Base-by-base conservation (phyloP, 1,140 invertebrate species). In the Drosophila bifasciata region DNA sequence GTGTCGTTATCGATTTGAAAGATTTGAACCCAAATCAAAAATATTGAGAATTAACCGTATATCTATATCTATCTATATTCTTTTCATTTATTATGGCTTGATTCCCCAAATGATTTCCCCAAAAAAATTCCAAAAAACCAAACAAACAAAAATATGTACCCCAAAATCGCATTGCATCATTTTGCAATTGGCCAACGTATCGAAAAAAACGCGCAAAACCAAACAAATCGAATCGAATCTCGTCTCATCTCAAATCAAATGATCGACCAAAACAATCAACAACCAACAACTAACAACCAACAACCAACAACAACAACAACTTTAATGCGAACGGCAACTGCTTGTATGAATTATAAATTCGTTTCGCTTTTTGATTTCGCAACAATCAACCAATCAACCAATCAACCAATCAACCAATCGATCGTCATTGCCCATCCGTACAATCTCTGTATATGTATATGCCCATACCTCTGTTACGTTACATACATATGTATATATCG, bases 261-360 rank as follows among this genome's bases (percentile, higher is more conserved):
- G 60, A 64, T 66, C 78, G 56, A 83, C 74, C 59, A n/a, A n/a
- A 74, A 86, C 60, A 76, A 68, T 55, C 23, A 60, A 50, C 55
- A 49, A 66, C 64, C 69, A 74, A 74, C 59, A 79, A 70, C 57
- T 59, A 74, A 86, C 60, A 76, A 68, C 59, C 23, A 60, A 50
- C 55, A 49, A 66, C 64, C 69, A 74, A 74, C 59, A 79, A 70
- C 57, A 68, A 79, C 62, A 83, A 78, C 77, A 85, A 85, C 46
- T 72, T 63, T 55, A 84, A 84, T 84, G 80, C 80, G 73, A 85
- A 85, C 81, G 83, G 74, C 83, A 85, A 86, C 81, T 86, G 81
- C 69, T 88, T 88, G 59, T 74, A 74, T 62, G 81, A 84, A 79
- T 76, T 80, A 53, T 69, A 68, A 80, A 80, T 76, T 83, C 78